phyloP scores from a whole-genome alignment of 2,113 vertebrate species.

The Candoia aspera region DNA sequence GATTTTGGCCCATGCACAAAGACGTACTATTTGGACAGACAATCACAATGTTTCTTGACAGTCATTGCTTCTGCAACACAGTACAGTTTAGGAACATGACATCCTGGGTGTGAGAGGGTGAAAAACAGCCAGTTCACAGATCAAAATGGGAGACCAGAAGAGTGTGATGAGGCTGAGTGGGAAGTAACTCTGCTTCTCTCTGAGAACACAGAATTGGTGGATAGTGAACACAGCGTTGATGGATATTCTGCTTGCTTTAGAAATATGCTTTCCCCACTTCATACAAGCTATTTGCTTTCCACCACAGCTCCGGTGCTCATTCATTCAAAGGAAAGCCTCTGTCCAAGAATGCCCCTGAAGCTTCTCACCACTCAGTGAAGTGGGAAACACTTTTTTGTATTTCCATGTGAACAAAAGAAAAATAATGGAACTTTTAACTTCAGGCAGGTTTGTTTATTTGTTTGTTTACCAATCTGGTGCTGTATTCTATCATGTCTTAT shows the following conservation, averaged over 20 bases:
- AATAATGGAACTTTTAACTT: slow-evolving; percentile 50
- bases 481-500: slow-evolving; percentile 67
- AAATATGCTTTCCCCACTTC: neutral
- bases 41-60: neutral
- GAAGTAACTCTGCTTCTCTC: neutral
- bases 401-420: slow-evolving; percentile 58
- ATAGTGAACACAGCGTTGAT: neutral
- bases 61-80: neutral
- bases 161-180: neutral
- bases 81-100: neutral
- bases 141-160: neutral
- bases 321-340: neutral
- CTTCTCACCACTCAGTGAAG: neutral
- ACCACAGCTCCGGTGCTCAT: neutral
- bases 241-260: neutral
- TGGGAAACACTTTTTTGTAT: neutral
- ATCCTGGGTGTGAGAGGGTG: neutral
- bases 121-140: neutral
- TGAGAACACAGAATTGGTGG: neutral
- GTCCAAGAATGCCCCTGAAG: no score
- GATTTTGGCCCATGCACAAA: no score
- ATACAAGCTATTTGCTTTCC: neutral
- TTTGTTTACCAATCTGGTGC: slow-evolving; percentile 50
- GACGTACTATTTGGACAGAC: neutral
- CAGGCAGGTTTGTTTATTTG: neutral